Evolutionary conservation across 1,140 invertebrate genomes (phyloP).

Genomic region (Glossosoma conforme): DNA sequence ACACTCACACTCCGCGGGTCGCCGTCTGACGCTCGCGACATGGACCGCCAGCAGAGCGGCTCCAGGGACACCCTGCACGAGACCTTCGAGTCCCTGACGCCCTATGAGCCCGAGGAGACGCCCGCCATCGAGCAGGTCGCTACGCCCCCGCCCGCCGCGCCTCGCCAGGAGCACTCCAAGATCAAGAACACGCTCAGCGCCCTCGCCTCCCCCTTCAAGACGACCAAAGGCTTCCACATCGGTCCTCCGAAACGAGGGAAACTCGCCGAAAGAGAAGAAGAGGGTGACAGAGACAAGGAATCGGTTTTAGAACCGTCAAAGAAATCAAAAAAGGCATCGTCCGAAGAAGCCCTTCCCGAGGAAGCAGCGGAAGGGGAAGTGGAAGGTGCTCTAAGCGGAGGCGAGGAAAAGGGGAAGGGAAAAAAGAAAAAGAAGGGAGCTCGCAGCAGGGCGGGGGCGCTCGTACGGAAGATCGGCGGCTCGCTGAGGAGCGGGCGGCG

Average conservation of each 20-base stretch:
- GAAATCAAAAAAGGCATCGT: slow-evolving; percentile 15
- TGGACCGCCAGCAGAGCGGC: slow-evolving; percentile 3
- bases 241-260: slow-evolving; percentile 15
- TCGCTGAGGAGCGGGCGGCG: background rate
- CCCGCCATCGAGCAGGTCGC: slow-evolving; percentile 17
- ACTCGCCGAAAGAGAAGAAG: slow-evolving; percentile 17
- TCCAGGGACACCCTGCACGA: slow-evolving; percentile 24
- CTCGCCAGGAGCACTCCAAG: slow-evolving; percentile 15
- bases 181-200: slow-evolving; percentile 20
- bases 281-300: slow-evolving; percentile 23
- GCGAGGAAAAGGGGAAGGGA: slow-evolving; percentile 16
- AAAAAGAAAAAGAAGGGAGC: slow-evolving; percentile 29
- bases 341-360: slow-evolving; percentile 9
- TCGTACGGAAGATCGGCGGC: slow-evolving; percentile 17
- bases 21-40: background rate
- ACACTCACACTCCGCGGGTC: background rate
- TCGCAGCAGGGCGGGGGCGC: slow-evolving; percentile 24
- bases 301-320: slow-evolving; percentile 15
- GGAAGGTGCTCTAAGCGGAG: slow-evolving; percentile 16
- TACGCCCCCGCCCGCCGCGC: slow-evolving; percentile 8
- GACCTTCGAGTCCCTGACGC: slow-evolving; percentile 23
- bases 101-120: slow-evolving; percentile 12
- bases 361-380: slow-evolving; percentile 15
- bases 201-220: slow-evolving; percentile 26
- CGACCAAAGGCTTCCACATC: slow-evolving; percentile 16